These are phyloP conservation scores for Amorpha juglandis DNA, from an alignment of 2,888 invertebrate species.

Conservation along the genomic window DNA sequence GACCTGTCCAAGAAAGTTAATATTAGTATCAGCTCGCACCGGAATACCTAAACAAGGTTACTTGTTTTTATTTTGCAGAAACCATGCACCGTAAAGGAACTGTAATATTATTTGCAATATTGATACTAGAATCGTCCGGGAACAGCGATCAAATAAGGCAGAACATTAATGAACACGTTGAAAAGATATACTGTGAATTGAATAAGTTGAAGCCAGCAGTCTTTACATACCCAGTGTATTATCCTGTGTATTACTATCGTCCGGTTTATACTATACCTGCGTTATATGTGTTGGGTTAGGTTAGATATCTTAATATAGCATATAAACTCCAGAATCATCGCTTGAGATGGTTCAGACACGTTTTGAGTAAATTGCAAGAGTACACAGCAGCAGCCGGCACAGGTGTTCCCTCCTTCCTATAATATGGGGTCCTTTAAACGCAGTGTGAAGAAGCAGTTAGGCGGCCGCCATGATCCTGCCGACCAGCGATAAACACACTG, in stretches of 20 bases:
- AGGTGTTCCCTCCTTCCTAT: too few species aligned
- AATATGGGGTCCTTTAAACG: too few species aligned
- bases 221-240: conserved; percentile 39
- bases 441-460: too few species aligned
- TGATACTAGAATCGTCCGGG: not conserved
- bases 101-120: not conserved
- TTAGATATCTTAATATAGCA: not conserved
- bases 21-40: too few species aligned
- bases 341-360: too few species aligned
- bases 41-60: not conserved
- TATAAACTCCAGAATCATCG: too few species aligned
- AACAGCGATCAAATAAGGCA: conserved; percentile 3
- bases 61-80: not conserved
- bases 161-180: not conserved
- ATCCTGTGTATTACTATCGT: conserved; percentile 40
- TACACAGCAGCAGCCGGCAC: too few species aligned
- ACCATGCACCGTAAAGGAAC: not conserved
- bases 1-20: too few species aligned
- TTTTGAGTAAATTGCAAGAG: not conserved
- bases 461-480: too few species aligned
- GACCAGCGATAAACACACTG: too few species aligned
- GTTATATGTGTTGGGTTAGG: conserved; percentile 35
- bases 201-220: conserved; percentile 26
- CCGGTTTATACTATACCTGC: conserved; percentile 32
- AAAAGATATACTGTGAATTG: conserved; percentile 17